Conservation (phyloP, 2,888 invertebrate genomes). For the Atethmia centrago region DNA sequence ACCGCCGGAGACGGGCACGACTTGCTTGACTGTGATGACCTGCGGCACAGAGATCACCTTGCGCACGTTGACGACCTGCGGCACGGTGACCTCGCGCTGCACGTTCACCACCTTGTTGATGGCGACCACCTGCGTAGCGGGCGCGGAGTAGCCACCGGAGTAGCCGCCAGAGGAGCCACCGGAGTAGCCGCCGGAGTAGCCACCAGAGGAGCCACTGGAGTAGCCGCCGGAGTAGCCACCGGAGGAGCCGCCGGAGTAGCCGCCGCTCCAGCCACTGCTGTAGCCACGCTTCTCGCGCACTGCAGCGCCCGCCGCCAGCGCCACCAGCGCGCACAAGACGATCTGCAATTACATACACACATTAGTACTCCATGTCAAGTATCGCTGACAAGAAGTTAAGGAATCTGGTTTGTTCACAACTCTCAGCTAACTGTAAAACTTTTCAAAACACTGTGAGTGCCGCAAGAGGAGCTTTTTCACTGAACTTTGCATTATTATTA, state of each 20-base stretch:
- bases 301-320: constrained; percentile 46
- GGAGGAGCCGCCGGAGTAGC: background rate
- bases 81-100: constrained; percentile 73
- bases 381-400: background rate
- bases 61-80: constrained; percentile 72
- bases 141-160: constrained; percentile 32
- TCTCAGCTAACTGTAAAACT: too few species aligned
- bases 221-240: constrained; percentile 39
- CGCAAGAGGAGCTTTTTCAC: too few species aligned
- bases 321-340: constrained; percentile 47
- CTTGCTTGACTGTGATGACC: constrained; percentile 72
- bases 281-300: constrained; percentile 60
- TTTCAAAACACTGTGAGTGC: too few species aligned
- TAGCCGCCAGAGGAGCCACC: background rate
- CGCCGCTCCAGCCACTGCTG: constrained; percentile 45
- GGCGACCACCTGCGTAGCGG: constrained; percentile 70
- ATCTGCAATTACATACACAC: background rate
- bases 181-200: background rate
- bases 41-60: constrained; percentile 78
- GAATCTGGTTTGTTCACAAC: background rate
- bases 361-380: background rate
- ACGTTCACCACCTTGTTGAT: constrained; percentile 74
- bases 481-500: too few species aligned
- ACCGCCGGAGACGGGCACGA: too few species aligned
- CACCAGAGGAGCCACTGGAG: background rate